Evolutionary conservation across 2,888 invertebrate species (phyloP).

Genomic region (Volucella zonaria): DNA sequence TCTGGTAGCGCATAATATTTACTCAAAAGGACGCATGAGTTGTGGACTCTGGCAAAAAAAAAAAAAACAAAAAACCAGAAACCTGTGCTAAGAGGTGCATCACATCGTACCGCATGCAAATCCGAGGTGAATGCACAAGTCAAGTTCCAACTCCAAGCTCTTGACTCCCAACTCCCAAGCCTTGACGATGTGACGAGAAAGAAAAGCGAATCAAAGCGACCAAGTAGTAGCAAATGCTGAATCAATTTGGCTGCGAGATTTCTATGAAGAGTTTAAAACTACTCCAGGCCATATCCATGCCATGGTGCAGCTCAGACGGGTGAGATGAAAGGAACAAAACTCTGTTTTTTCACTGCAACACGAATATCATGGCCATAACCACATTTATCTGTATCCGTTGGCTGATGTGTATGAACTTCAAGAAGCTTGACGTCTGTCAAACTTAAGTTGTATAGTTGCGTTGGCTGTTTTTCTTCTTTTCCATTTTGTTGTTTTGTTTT

Average conservation of each 20-base stretch:
- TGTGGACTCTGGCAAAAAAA: not conserved
- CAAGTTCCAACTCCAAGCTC: constrained; percentile 6
- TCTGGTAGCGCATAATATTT: constrained; percentile 53
- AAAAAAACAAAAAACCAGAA: constrained; percentile 11
- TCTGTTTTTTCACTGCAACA: constrained; percentile 51
- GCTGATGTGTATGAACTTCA: constrained; percentile 59
- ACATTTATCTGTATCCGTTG: constrained; percentile 12
- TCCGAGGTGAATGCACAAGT: constrained; percentile 73
- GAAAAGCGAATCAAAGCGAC: constrained; percentile 50
- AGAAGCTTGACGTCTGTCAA: constrained; percentile 71
- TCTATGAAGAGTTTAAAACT: constrained; percentile 45
- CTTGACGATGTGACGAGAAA: constrained; percentile 41
- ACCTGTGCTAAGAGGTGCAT: constrained; percentile 60
- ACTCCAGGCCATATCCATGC: constrained; percentile 11
- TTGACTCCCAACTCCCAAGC: not conserved
- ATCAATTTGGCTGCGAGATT: constrained; percentile 68
- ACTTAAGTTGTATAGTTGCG: constrained; percentile 44
- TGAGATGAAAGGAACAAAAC: not conserved
- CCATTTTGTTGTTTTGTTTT: constrained; percentile 14
- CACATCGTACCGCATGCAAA: constrained; percentile 58
- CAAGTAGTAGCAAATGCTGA: constrained; percentile 38
- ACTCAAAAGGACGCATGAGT: constrained; percentile 45
- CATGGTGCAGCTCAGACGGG: not conserved
- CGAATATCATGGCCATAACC: constrained; percentile 58
- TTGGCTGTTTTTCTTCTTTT: constrained; percentile 32